phyloP scores from a whole-genome alignment of 2,888 invertebrate species.

The Ophion ventricosus region DNA sequence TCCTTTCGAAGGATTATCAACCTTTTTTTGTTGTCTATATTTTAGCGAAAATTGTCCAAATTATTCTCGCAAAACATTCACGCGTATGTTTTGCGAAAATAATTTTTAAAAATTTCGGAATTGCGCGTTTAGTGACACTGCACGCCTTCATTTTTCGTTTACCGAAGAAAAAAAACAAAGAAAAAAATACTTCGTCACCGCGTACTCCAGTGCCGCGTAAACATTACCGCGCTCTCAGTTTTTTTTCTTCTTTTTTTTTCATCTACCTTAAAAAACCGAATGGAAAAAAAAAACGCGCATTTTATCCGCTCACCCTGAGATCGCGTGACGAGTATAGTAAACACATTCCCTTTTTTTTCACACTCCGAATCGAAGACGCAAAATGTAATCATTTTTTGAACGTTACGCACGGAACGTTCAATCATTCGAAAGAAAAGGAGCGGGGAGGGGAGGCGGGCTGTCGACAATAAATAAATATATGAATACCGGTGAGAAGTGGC shows the following conservation, averaged over 20 bases:
- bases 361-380: not conserved
- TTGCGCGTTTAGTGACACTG: not conserved
- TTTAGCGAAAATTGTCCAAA: not conserved
- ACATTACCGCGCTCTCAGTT: not conserved
- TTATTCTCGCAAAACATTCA: not conserved
- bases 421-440: not conserved
- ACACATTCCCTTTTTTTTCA: not conserved
- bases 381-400: not conserved
- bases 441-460: not conserved
- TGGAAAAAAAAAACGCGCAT: not conserved
- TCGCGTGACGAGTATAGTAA: not conserved
- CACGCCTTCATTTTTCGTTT: not conserved
- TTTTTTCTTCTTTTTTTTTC: not conserved
- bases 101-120: not conserved
- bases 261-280: not conserved
- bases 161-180: not conserved
- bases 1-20: not conserved
- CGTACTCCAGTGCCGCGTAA: not conserved
- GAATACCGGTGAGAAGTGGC: constrained; percentile 93
- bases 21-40: not conserved
- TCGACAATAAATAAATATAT: constrained; percentile 39
- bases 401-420: constrained; percentile 13
- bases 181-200: too few relatives aligned
- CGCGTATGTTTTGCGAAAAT: not conserved
- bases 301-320: not conserved